Evolutionary conservation across 2,113 vertebrate genomes (phyloP).

Genomic region (Cavia aperea): DNA sequence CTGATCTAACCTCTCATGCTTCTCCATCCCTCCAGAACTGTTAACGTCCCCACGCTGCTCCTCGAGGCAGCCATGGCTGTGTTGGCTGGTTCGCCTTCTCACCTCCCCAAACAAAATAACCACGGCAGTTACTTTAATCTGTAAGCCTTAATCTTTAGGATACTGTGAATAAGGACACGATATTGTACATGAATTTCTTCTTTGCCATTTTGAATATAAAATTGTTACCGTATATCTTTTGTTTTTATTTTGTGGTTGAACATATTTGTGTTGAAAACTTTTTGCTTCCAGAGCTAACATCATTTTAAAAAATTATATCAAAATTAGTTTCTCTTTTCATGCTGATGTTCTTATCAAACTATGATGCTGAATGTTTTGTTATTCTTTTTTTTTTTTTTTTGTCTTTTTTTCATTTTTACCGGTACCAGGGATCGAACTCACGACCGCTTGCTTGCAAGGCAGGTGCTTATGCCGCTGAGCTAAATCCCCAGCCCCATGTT

Average conservation of each 20-base stretch:
- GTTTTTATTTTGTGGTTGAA: not conserved
- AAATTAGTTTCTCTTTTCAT: not conserved
- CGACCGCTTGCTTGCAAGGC: too few species aligned
- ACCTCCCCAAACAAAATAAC: not conserved
- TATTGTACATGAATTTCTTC: not conserved
- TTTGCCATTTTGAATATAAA: not conserved
- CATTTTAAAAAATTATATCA: not conserved
- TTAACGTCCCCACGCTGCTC: too few species aligned
- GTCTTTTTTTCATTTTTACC: too few species aligned
- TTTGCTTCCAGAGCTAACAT: not conserved
- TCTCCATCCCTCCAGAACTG: not conserved
- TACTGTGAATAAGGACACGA: not conserved
- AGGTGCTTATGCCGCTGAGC: too few species aligned
- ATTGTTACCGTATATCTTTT: not conserved
- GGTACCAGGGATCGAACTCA: too few species aligned
- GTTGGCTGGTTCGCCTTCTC: not conserved
- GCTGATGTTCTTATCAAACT: not conserved
- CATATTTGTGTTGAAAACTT: not conserved
- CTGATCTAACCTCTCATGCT: not conserved
- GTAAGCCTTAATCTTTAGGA: not conserved
- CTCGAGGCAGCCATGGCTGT: not conserved
- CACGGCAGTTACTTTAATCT: not conserved
- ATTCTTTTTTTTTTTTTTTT: not conserved
- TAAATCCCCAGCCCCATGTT: not conserved
- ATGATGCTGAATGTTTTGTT: not conserved